Percentiles rank a stretch among this genome's conserved stretches.
phyloP scores from a whole-genome alignment of 2,888 invertebrate genomes.

The Bombylius discolor region DNA sequence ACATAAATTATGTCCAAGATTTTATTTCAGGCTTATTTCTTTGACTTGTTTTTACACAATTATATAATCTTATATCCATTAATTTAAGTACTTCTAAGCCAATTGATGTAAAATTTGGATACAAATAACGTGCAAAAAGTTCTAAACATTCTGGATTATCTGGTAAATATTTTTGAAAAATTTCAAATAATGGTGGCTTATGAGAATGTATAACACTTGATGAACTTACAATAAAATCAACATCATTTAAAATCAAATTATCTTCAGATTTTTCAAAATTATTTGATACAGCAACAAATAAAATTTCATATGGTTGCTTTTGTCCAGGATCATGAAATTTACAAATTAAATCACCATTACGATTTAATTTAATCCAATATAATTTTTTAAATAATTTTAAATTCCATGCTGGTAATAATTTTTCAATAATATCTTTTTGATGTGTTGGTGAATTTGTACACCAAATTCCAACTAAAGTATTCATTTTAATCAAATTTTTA shows the following conservation, averaged over 20 bases:
- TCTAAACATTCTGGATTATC: conserved; percentile 58
- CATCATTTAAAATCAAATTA: not conserved
- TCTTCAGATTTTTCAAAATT: not conserved
- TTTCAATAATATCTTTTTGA: conserved; percentile 49
- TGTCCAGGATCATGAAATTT: conserved; percentile 49
- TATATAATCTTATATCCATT: conserved; percentile 45
- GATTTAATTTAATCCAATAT: conserved; percentile 82
- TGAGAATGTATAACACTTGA: conserved; percentile 91
- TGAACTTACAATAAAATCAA: conserved; percentile 54
- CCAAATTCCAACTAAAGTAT: conserved; percentile 74
- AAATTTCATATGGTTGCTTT: conserved; percentile 81
- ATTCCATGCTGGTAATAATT: conserved; percentile 71
- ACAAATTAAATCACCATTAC: conserved; percentile 52
- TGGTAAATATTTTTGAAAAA: conserved; percentile 46
- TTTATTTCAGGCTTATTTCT: no score
- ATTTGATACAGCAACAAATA: conserved; percentile 46
- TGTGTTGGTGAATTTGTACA: conserved; percentile 76
- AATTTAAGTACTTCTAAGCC: conserved; percentile 79
- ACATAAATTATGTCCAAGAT: no score
- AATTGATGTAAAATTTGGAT: conserved; percentile 71
- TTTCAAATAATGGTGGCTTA: conserved; percentile 76
- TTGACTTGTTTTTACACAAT: not conserved
- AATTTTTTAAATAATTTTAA: conserved; percentile 58
- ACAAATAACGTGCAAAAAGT: conserved; percentile 81
- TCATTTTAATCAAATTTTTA: conserved; percentile 43